These are phyloP conservation scores for Yponomeuta sedellus DNA, from an alignment of 2,888 invertebrate species.

Conservation along the genomic window DNA sequence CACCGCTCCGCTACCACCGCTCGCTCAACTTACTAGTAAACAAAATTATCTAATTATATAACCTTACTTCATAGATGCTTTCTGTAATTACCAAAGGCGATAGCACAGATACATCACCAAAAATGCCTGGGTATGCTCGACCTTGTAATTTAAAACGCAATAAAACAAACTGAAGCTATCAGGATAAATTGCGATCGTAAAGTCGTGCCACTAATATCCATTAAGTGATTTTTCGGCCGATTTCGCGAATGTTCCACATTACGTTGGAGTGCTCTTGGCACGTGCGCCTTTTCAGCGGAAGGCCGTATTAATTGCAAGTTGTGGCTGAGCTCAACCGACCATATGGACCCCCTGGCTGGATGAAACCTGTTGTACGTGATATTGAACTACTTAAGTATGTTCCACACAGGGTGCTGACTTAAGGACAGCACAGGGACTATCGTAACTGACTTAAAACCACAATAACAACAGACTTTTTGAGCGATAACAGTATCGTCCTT, in stretches of 20 bases:
- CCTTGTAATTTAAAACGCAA: neutral
- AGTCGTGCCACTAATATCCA: conserved; percentile 4
- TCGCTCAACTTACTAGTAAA: too few species aligned
- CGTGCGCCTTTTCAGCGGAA: conserved; percentile 3
- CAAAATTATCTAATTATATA: too few species aligned
- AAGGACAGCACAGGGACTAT: too few species aligned
- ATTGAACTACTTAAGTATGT: neutral
- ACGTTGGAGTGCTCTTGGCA: neutral
- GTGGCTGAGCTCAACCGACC: neutral
- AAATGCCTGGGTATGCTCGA: neutral
- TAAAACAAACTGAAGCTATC: neutral
- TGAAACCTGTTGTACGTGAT: neutral
- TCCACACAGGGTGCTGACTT: too few species aligned
- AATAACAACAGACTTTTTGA: too few species aligned
- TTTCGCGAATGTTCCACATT: neutral
- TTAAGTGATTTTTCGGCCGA: neutral
- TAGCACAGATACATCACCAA: neutral
- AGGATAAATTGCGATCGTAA: neutral
- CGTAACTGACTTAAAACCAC: too few species aligned
- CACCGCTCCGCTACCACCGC: too few species aligned
- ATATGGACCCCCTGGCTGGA: conserved; percentile 4
- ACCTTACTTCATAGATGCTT: too few species aligned
- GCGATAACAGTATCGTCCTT: too few species aligned
- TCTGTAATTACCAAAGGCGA: too few species aligned
- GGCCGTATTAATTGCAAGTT: conserved; percentile 1